Percentiles rank a stretch among this genome's conserved stretches.
Conservation (phyloP, 2,113 vertebrate species). For the Leiothrix lutea region DNA sequence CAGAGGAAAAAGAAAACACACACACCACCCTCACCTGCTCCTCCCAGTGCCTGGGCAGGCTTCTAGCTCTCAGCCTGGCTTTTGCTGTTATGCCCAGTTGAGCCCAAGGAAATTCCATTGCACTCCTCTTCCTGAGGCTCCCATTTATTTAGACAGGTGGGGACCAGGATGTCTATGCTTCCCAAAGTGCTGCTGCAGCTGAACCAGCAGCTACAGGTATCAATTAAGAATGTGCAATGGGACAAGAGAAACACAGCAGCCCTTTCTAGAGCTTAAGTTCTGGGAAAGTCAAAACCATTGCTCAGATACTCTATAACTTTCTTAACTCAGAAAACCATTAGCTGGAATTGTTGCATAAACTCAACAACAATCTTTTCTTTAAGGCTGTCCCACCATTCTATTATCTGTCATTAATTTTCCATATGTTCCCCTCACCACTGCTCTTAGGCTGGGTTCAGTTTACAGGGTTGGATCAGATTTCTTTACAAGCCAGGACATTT, state of each 20-base stretch:
- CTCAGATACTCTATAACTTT: not conserved
- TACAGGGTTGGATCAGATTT: slow-evolving; percentile 55
- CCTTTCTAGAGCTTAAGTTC: not conserved
- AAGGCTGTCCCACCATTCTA: not conserved
- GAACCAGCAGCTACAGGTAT: not conserved
- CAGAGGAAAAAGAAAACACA: not conserved
- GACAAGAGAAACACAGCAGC: not conserved
- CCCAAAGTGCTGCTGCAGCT: slow-evolving; percentile 4
- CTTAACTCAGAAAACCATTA: not conserved
- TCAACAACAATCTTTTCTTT: not conserved
- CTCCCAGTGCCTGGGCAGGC: not conserved
- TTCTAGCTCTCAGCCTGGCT: not conserved
- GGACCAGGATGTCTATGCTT: not conserved
- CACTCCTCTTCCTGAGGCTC: slow-evolving; percentile 1
- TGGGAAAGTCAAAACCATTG: not conserved
- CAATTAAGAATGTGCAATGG: not conserved
- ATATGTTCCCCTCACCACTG: not conserved
- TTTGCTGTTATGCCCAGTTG: not conserved
- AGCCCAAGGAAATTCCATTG: slow-evolving; percentile 18
- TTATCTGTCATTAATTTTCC: slow-evolving; percentile 58
- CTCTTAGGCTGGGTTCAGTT: slow-evolving; percentile 21
- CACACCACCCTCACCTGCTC: not conserved
- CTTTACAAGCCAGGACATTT: slow-evolving; percentile 59
- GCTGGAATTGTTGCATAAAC: slow-evolving; percentile 2
- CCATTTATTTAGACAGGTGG: slow-evolving; percentile 43